A percentile compares a stretch with the other conserved stretches of the same genome.
These are phyloP conservation scores for Noctua pronuba DNA, from an alignment of 2,888 invertebrate genomes.

Conservation along the genomic window DNA sequence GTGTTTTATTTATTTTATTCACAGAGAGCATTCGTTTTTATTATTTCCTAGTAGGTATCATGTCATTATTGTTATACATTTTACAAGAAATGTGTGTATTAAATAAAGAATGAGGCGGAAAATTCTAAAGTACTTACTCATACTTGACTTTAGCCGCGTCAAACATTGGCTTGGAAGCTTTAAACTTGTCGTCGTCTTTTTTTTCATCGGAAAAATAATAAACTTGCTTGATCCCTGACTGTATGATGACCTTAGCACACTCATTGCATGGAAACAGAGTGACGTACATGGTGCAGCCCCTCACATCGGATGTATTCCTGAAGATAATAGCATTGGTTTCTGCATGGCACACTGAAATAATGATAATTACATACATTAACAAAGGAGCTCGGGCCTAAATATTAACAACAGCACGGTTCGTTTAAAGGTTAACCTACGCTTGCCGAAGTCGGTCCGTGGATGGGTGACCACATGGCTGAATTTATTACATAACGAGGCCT, in stretches of 20 bases:
- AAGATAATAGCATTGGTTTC: constrained; percentile 7
- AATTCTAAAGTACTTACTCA: constrained; percentile 1
- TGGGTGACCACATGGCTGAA: not conserved
- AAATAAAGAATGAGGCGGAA: not conserved
- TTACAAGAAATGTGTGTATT: too few relatives aligned
- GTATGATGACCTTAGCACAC: constrained; percentile 23
- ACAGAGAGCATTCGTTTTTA: too few relatives aligned
- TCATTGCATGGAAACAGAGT: constrained; percentile 16
- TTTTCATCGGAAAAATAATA: constrained; percentile 8
- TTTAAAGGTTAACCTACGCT: not conserved
- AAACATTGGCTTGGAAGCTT: not conserved
- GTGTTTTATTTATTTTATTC: too few relatives aligned
- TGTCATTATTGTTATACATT: too few relatives aligned
- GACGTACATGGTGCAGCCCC: constrained; percentile 8
- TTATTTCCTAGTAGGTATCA: too few relatives aligned
- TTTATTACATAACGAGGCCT: not conserved
- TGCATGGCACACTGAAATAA: constrained; percentile 29
- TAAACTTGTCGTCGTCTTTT: not conserved
- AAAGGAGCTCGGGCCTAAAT: not conserved
- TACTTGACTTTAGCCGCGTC: rapidly evolving
- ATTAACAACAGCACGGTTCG: not conserved
- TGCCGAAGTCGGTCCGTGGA: not conserved
- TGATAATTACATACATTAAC: not conserved
- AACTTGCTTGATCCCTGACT: constrained; percentile 8
- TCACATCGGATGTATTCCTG: constrained; percentile 1